These are phyloP conservation scores for Mus minutoides DNA, from an alignment of 2,797 vertebrate species.

Conservation along the genomic window DNA sequence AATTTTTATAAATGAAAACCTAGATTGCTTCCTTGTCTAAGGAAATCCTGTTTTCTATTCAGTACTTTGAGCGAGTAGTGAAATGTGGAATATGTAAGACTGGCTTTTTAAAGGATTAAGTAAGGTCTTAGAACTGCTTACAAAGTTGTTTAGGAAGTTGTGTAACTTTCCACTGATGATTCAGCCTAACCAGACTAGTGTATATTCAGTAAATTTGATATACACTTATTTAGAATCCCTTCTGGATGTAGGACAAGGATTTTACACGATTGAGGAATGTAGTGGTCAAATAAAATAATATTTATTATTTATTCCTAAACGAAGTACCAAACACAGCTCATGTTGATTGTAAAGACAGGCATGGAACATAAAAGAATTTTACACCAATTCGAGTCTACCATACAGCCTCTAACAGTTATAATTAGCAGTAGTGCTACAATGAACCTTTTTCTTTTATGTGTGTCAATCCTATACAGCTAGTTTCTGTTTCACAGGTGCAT, in stretches of 20 bases:
- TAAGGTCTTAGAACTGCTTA: background rate
- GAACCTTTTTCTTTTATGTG: background rate
- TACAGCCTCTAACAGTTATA: background rate
- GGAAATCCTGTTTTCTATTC: background rate
- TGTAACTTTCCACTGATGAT: background rate
- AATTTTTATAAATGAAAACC: conserved; percentile 10
- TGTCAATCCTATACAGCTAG: background rate
- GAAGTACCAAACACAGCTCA: background rate
- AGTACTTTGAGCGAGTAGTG: background rate
- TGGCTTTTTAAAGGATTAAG: background rate
- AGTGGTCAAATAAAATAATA: conserved; percentile 22
- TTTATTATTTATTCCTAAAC: conserved; percentile 1
- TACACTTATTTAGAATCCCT: background rate
- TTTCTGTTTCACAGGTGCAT: background rate
- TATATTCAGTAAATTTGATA: background rate
- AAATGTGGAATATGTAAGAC: background rate
- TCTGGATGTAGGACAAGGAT: background rate
- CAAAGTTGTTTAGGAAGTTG: conserved; percentile 6
- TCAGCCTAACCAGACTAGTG: background rate
- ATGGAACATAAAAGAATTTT: background rate
- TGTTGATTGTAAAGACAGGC: background rate
- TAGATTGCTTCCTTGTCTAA: background rate
- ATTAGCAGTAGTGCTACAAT: background rate
- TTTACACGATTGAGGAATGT: background rate
- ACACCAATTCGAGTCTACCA: background rate